These are phyloP conservation scores for Desmophyllum pertusum DNA, from an alignment of 92 coral and sea anemone species.

Conservation along the genomic window DNA sequence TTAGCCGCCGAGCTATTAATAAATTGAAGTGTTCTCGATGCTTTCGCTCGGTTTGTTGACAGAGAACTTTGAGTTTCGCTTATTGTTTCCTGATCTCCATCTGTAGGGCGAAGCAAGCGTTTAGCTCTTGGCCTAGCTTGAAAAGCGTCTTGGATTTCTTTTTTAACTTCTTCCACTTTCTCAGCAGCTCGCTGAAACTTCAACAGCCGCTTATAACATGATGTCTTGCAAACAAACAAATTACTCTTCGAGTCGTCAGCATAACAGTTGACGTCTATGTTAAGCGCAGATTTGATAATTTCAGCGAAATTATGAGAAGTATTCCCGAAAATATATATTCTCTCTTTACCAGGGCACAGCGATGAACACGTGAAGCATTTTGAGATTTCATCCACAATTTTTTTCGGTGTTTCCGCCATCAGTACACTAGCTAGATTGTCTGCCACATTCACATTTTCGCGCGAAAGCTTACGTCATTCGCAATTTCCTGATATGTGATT, in stretches of 20 bases:
- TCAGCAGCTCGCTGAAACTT: not conserved
- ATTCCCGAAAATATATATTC: not conserved
- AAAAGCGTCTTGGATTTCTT: slow-evolving; percentile 24
- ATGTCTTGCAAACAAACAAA: slow-evolving; percentile 1
- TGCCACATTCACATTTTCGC: too few relatives aligned
- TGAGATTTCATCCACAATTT: not conserved
- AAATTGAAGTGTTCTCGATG: slow-evolving; percentile 26
- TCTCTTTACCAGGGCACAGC: not conserved
- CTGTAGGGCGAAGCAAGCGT: slow-evolving; percentile 17
- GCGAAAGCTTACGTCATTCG: too few relatives aligned
- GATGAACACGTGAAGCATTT: slow-evolving; percentile 9
- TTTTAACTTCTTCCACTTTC: slow-evolving; percentile 9
- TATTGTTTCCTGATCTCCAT: slow-evolving; percentile 25
- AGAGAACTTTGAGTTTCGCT: slow-evolving; percentile 4
- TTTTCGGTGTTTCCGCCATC: too few relatives aligned
- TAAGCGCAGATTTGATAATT: too few relatives aligned
- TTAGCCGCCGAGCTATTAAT: too few relatives aligned
- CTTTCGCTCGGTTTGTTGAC: slow-evolving; percentile 50
- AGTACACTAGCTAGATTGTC: too few relatives aligned
- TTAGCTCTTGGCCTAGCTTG: slow-evolving; percentile 32
- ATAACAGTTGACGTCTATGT: not conserved
- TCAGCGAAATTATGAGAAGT: too few relatives aligned
- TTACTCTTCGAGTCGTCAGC: not conserved
- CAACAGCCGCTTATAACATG: not conserved
- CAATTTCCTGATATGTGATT: too few relatives aligned